phyloP scores from a whole-genome alignment of 2,888 invertebrate species.

The Oscheius sp. region DNA sequence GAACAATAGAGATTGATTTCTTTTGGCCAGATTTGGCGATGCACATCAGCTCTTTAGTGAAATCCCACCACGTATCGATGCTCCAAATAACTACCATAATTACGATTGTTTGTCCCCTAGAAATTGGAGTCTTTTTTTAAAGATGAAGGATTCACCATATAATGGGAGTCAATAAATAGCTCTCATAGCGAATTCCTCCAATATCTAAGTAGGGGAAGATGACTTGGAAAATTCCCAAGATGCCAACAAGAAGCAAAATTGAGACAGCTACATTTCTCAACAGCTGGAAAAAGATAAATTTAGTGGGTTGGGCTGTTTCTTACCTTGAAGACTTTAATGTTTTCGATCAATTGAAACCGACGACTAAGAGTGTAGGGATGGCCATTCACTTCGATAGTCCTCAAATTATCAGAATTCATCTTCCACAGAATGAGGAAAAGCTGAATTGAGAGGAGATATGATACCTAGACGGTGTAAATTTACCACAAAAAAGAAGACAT shows the following conservation, averaged over 20 bases:
- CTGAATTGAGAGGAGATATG: background rate
- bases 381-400: background rate
- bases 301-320: background rate
- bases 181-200: background rate
- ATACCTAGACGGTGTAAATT: background rate
- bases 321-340: constrained; percentile 14
- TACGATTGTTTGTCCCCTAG: constrained; percentile 7
- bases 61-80: background rate
- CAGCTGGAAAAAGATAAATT: background rate
- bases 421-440: background rate
- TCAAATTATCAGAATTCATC: background rate
- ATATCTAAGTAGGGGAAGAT: background rate
- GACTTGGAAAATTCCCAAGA: background rate
- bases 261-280: background rate
- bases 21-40: background rate
- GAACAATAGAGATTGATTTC: background rate
- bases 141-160: background rate
- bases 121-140: background rate
- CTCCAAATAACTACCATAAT: background rate
- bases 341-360: constrained; percentile 3
- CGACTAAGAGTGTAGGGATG: background rate
- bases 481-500: background rate
- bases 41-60: background rate
- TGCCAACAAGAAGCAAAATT: background rate
- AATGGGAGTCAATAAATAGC: background rate